A percentile compares a stretch with the other conserved stretches of the same genome.
Evolutionary conservation across 2,797 vertebrate species (phyloP).

Genomic region (Hemibagrus guttatus): DNA sequence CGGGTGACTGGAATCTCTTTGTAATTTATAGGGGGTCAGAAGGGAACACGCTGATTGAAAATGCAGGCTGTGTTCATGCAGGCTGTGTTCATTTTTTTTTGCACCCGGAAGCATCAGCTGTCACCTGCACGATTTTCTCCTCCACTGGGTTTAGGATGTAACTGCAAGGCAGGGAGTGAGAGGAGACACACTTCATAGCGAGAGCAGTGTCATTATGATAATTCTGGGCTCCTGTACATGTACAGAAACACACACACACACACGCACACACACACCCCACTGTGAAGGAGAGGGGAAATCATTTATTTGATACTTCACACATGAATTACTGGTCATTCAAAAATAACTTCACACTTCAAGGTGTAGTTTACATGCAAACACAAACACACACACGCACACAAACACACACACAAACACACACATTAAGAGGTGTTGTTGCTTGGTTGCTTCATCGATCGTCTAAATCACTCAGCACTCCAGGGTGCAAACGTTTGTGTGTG

Average conservation of each 20-base stretch:
- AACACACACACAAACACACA: slow-evolving; percentile 1
- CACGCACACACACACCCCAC: slow-evolving; percentile 22
- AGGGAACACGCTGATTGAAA: slow-evolving; percentile 13
- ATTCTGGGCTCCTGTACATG: slow-evolving; percentile 15
- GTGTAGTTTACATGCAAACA: slow-evolving; percentile 6
- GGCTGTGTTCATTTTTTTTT: slow-evolving; percentile 6
- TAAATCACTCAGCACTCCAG: slow-evolving; percentile 37
- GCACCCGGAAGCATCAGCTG: background rate
- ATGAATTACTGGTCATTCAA: slow-evolving; percentile 25
- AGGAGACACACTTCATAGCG: background rate
- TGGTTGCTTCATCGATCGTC: slow-evolving; percentile 40
- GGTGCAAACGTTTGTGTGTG: slow-evolving; percentile 15
- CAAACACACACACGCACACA: slow-evolving; percentile 25
- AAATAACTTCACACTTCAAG: background rate
- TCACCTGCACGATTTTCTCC: slow-evolving; percentile 48
- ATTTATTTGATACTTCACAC: slow-evolving; percentile 37
- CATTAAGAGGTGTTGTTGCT: slow-evolving; percentile 8
- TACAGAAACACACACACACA: slow-evolving; percentile 26
- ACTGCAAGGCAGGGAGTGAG: slow-evolving; percentile 21
- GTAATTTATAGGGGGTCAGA: slow-evolving; percentile 1
- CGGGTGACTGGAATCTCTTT: slow-evolving; percentile 9
- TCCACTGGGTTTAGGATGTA: slow-evolving; percentile 39
- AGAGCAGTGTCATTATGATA: slow-evolving; percentile 39
- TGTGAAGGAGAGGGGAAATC: slow-evolving; percentile 16
- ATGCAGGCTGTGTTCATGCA: slow-evolving; percentile 4